Conservation (phyloP, 2,113 vertebrate genomes). For the Galeopterus variegatus region DNA sequence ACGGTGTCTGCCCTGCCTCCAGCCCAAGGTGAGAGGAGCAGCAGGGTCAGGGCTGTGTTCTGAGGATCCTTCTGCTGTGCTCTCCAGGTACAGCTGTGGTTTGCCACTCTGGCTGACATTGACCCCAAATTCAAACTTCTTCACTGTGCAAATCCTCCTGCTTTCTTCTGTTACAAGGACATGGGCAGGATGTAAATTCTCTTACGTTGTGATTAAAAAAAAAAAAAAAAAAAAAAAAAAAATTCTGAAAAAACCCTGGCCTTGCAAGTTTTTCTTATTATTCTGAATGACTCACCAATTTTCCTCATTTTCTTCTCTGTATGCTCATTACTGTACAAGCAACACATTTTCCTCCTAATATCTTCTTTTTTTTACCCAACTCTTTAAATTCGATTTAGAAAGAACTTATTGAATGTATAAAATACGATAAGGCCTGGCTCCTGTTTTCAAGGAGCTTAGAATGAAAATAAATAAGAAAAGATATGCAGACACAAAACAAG, state of each 20-base stretch:
- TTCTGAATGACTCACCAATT: background rate
- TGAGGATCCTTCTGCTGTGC: background rate
- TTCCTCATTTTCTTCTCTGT: background rate
- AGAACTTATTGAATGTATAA: background rate
- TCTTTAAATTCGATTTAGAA: constrained; percentile 5
- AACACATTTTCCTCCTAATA: background rate
- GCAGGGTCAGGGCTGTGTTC: rapidly evolving
- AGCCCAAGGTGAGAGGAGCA: rapidly evolving
- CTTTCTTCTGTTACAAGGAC: background rate
- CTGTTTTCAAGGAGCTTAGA: background rate
- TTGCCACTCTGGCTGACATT: background rate
- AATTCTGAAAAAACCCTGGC: background rate
- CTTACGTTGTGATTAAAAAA: background rate
- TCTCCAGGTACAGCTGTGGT: rapidly evolving
- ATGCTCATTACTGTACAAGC: background rate
- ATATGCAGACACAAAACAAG: background rate
- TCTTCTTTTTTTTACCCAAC: background rate
- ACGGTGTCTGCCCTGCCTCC: rapidly evolving
- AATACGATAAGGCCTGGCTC: background rate
- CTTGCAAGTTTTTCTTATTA: background rate
- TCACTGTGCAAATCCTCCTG: rapidly evolving
- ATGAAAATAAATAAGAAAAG: constrained; percentile 27
- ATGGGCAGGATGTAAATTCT: background rate
- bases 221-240: background rate
- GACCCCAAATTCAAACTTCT: background rate